These are phyloP conservation scores for Solen grandis DNA, from an alignment of 1,140 invertebrate species.

Conservation along the genomic window DNA sequence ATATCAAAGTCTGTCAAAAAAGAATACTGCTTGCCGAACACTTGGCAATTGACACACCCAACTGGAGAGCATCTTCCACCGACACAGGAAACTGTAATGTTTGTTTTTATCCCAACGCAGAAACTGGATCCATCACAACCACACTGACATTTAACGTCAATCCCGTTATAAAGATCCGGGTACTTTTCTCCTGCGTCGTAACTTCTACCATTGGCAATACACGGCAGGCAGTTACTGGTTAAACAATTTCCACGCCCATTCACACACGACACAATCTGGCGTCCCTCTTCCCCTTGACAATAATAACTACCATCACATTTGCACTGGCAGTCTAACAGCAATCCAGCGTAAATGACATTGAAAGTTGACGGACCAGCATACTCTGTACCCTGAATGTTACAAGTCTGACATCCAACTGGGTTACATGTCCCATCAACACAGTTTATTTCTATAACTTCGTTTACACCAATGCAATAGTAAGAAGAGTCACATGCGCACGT, in stretches of 20 bases:
- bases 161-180: neutral
- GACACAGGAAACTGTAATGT: constrained; percentile 35
- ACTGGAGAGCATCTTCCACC: constrained; percentile 34
- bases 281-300: constrained; percentile 18
- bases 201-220: constrained; percentile 8
- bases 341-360: constrained; percentile 25
- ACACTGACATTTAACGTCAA: constrained; percentile 29
- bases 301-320: constrained; percentile 30
- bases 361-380: constrained; percentile 21
- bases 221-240: neutral
- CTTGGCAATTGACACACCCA: constrained; percentile 38
- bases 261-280: constrained; percentile 8
- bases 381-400: constrained; percentile 8
- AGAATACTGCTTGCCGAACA: constrained; percentile 34
- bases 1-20: constrained; percentile 29
- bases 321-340: constrained; percentile 37
- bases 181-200: neutral
- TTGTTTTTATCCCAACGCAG: constrained; percentile 4
- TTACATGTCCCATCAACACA: constrained; percentile 41
- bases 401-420: constrained; percentile 29
- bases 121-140: constrained; percentile 42
- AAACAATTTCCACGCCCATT: constrained; percentile 38
- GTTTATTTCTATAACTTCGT: constrained; percentile 33
- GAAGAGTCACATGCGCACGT: constrained; percentile 33
- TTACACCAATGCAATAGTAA: constrained; percentile 37